Conservation (phyloP, 2,113 vertebrate species). For the Salminus brasiliensis region DNA sequence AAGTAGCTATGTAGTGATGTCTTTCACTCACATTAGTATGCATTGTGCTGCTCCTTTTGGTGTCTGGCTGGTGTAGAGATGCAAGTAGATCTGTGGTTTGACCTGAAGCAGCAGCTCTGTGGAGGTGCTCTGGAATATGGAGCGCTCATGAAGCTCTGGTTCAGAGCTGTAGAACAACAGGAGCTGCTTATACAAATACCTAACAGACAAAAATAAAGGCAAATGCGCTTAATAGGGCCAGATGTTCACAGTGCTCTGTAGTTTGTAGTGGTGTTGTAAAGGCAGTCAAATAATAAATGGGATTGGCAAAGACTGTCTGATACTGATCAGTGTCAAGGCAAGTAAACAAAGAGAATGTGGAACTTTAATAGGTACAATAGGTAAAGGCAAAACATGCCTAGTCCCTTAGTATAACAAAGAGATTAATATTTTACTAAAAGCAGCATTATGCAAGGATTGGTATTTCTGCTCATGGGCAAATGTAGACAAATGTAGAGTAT, state of each 20-base stretch:
- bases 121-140: constrained; percentile 75
- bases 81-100: constrained; percentile 81
- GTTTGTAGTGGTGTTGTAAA: neutral
- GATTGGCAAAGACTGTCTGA: neutral
- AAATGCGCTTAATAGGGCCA: neutral
- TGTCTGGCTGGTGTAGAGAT: constrained; percentile 81
- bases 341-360: neutral
- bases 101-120: constrained; percentile 73
- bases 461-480: too few species aligned
- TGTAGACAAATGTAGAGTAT: too few species aligned
- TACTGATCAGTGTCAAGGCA: neutral
- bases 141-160: constrained; percentile 66
- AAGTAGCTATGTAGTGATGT: too few species aligned
- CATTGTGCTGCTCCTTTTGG: constrained; percentile 74
- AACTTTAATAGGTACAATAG: too few species aligned
- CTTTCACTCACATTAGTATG: constrained; percentile 62
- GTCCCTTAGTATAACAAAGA: too few species aligned
- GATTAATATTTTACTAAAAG: too few species aligned
- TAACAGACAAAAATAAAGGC: constrained; percentile 56
- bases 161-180: constrained; percentile 75
- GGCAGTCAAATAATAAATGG: neutral
- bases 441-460: too few species aligned
- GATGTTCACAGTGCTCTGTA: neutral
- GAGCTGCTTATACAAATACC: constrained; percentile 88
- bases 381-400: too few species aligned